These are phyloP conservation scores for Prunella fulvescens DNA, from an alignment of 2,113 vertebrate genomes.

Conservation along the genomic window DNA sequence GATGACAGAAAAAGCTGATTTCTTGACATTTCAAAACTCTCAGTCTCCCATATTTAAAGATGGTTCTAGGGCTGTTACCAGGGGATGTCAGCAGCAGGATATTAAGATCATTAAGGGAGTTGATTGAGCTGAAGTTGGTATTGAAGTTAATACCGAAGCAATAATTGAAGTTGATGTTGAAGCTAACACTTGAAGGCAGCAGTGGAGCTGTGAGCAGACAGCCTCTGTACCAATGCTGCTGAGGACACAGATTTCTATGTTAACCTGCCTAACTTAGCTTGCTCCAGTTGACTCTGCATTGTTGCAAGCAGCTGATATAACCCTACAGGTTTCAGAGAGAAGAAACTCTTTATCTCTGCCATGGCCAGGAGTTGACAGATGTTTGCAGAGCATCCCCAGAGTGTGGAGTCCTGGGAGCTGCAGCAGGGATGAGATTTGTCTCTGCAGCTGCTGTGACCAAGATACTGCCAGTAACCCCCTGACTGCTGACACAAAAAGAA, in stretches of 20 bases:
- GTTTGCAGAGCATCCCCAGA: neutral
- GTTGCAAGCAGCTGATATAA: constrained; percentile 17
- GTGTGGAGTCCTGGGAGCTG: neutral
- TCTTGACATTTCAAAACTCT: neutral
- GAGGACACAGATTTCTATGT: neutral
- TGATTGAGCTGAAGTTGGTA: neutral
- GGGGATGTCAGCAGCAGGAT: neutral
- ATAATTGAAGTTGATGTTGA: neutral
- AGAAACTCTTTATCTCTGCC: neutral
- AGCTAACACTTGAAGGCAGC: neutral
- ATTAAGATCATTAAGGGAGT: neutral
- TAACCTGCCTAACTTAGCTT: neutral
- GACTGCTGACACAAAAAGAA: neutral
- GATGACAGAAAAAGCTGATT: neutral
- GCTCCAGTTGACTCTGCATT: neutral
- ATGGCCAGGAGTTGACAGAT: neutral
- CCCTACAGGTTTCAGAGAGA: neutral
- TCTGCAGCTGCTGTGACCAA: neutral
- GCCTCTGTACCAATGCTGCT: neutral
- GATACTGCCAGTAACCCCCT: neutral
- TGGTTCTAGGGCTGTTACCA: neutral
- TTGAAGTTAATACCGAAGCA: neutral
- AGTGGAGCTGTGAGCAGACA: neutral
- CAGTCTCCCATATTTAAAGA: neutral
- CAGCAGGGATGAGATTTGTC: neutral